Percentiles rank a stretch among this genome's conserved stretches.
Evolutionary conservation across 2,797 vertebrate species (phyloP).

Genomic region (Eremophila alpestris): DNA sequence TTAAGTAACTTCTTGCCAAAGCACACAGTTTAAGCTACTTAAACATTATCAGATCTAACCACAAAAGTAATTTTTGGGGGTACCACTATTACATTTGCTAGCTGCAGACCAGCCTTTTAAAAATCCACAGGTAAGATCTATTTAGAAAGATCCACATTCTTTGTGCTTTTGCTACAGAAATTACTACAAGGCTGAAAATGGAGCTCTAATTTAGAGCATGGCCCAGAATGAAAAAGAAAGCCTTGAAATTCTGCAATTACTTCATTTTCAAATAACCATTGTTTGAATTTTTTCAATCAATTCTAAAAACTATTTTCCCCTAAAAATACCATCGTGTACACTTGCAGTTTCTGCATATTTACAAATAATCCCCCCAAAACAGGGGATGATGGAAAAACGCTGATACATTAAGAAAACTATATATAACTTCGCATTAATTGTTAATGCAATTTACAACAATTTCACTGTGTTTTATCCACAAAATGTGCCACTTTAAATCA

Average conservation of each 20-base stretch:
- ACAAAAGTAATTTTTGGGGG: neutral
- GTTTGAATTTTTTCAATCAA: neutral
- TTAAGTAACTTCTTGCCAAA: neutral
- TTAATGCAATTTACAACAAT: slow-evolving; percentile 49
- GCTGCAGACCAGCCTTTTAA: neutral
- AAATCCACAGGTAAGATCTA: neutral
- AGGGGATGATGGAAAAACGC: neutral
- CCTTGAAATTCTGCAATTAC: neutral
- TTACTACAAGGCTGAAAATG: neutral
- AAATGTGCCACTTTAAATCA: neutral
- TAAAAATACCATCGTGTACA: neutral
- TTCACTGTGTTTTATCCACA: slow-evolving; percentile 16
- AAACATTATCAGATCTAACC: neutral
- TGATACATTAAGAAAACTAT: neutral
- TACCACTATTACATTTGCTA: neutral
- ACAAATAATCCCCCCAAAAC: slow-evolving; percentile 38
- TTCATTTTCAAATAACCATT: neutral
- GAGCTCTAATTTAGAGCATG: slow-evolving; percentile 59
- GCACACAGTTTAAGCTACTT: neutral
- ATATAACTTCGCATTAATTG: slow-evolving; percentile 30
- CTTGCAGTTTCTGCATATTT: neutral
- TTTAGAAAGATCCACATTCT: neutral
- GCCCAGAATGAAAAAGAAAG: neutral
- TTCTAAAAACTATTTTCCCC: neutral
- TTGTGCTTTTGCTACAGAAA: neutral